phyloP scores from a whole-genome alignment of 2,888 invertebrate genomes.

The Drosophila kambysellisi region DNA sequence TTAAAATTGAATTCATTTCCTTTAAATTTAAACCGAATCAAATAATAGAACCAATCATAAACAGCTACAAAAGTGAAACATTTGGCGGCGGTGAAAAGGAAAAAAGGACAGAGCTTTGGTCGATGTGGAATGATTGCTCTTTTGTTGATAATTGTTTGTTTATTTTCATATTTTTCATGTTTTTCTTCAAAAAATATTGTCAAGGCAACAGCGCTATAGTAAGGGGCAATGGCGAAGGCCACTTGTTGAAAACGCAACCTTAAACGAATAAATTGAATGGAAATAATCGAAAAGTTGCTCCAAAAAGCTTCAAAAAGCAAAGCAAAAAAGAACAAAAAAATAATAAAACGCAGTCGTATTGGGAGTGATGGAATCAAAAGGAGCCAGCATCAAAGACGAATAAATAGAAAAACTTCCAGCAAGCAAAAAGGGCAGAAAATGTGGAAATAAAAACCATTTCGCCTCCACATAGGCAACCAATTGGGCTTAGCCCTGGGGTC shows the following conservation, averaged over 20 bases:
- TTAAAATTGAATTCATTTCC: neutral
- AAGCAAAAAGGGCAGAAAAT: slow-evolving; percentile 15
- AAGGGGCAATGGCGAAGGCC: slow-evolving; percentile 7
- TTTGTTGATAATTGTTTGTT: slow-evolving; percentile 48
- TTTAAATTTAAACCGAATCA: neutral
- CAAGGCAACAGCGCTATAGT: slow-evolving; percentile 25
- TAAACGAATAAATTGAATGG: slow-evolving; percentile 57
- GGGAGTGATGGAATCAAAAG: slow-evolving; percentile 7
- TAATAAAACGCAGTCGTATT: neutral
- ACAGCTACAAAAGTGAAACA: slow-evolving; percentile 12
- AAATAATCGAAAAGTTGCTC: slow-evolving; percentile 53
- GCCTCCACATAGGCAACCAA: slow-evolving; percentile 40
- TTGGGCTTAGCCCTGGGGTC: slow-evolving; percentile 45
- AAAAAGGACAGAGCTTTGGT: neutral
- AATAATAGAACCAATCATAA: slow-evolving; percentile 35
- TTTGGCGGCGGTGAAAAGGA: slow-evolving; percentile 14
- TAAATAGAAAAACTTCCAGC: slow-evolving; percentile 41
- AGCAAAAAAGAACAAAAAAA: neutral
- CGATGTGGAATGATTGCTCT: slow-evolving; percentile 3
- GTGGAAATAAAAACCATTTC: slow-evolving; percentile 35
- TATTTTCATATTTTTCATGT: slow-evolving; percentile 47
- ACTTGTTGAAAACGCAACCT: slow-evolving; percentile 47
- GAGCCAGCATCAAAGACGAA: slow-evolving; percentile 45
- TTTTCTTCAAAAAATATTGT: slow-evolving; percentile 34
- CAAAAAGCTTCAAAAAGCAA: slow-evolving; percentile 11